A percentile compares a stretch with the other conserved stretches of the same genome.
phyloP scores from a whole-genome alignment of 2,113 vertebrate genomes.

The Channa argus region DNA sequence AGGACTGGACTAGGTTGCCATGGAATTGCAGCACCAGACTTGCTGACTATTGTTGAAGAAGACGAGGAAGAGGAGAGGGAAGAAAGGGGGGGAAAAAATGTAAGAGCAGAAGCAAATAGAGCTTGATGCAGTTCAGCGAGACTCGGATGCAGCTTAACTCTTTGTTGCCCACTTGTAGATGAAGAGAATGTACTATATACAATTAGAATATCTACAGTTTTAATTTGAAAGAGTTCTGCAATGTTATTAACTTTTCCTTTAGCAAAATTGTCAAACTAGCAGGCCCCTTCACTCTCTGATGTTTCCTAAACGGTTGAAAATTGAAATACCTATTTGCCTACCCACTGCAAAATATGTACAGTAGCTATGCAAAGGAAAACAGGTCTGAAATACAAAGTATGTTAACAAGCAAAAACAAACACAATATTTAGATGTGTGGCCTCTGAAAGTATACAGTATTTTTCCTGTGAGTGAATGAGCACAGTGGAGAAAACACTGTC shows the following conservation, averaged over 20 bases:
- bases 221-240: background rate
- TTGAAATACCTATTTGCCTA: no score
- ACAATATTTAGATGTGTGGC: background rate
- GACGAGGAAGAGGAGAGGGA: conserved; percentile 20
- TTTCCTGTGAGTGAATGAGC: conserved; percentile 19
- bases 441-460: conserved; percentile 21
- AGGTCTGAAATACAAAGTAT: background rate
- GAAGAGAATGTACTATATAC: background rate
- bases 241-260: background rate
- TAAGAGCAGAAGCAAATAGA: conserved; percentile 29
- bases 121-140: conserved; percentile 31
- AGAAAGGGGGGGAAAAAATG: conserved; percentile 16
- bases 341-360: no score
- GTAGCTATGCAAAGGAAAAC: background rate
- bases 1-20: conserved; percentile 62
- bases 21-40: conserved; percentile 63
- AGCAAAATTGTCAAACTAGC: no score
- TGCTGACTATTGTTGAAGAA: conserved; percentile 56
- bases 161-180: background rate
- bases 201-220: background rate
- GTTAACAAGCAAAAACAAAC: conserved; percentile 8
- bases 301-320: no score
- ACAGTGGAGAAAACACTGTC: conserved; percentile 36
- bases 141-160: conserved; percentile 43
- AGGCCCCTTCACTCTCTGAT: no score